Conservation (phyloP, 2,113 vertebrate genomes). For the Trochalopteron elliotii region DNA sequence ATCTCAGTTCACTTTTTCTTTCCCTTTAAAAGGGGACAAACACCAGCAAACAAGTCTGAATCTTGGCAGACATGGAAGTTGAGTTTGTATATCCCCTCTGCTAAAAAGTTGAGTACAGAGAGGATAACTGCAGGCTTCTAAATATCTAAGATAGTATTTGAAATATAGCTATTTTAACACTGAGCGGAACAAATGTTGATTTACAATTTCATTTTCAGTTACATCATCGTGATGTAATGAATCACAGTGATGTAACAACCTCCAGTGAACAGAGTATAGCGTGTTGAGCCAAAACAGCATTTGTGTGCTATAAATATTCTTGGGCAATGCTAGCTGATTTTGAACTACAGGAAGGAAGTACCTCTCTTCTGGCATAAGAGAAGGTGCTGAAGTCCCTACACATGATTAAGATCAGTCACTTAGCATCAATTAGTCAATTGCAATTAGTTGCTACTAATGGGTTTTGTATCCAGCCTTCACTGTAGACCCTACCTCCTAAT, state of each 20-base stretch:
- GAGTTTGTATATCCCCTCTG: not conserved
- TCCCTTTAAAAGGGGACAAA: not conserved
- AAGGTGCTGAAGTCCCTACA: not conserved
- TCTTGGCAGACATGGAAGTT: not conserved
- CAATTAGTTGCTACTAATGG: conserved; percentile 40
- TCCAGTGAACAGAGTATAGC: not conserved
- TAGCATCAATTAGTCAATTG: conserved; percentile 53
- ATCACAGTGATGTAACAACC: not conserved
- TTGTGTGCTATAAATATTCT: not conserved
- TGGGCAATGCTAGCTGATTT: not conserved
- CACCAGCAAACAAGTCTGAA: not conserved
- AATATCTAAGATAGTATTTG: not conserved
- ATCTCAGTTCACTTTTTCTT: not conserved
- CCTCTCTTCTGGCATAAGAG: not conserved
- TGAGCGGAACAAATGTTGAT: not conserved
- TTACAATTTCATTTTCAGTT: not conserved
- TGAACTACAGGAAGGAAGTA: not conserved
- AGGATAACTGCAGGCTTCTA: not conserved
- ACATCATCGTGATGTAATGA: not conserved
- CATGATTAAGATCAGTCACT: conserved; percentile 27
- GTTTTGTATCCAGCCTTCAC: conserved; percentile 3
- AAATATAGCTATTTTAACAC: not conserved
- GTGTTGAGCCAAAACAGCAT: not conserved
- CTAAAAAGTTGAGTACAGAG: not conserved
- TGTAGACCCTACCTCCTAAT: conserved; percentile 3